Evolutionary conservation across 1,140 invertebrate species (phyloP).

Genomic region (Potamilus streckersoni): DNA sequence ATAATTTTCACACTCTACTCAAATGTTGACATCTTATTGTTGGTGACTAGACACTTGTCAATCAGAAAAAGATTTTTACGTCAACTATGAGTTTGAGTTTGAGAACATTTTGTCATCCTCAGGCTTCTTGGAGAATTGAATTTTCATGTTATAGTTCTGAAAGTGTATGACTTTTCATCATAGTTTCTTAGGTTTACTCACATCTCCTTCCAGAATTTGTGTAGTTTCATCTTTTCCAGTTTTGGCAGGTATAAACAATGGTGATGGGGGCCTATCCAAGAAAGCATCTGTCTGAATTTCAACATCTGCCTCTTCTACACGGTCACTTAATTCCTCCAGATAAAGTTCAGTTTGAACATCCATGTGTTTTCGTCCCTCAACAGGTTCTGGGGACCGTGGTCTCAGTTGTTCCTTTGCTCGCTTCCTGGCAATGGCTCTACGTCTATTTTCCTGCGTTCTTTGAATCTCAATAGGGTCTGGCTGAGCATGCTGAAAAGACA

Average conservation of each 20-base stretch:
- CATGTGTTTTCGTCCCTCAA: slow-evolving; percentile 83
- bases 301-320: slow-evolving; percentile 75
- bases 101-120: background rate
- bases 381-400: slow-evolving; percentile 68
- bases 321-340: slow-evolving; percentile 81
- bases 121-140: background rate
- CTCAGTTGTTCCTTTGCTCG: slow-evolving; percentile 66
- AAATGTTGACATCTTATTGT: background rate
- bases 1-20: too few relatives aligned
- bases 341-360: slow-evolving; percentile 88
- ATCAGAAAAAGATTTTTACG: background rate
- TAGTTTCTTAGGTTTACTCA: slow-evolving; percentile 68
- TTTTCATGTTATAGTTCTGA: background rate
- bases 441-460: slow-evolving; percentile 64
- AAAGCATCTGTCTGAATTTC: slow-evolving; percentile 89
- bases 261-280: slow-evolving; percentile 79
- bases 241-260: slow-evolving; percentile 81
- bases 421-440: slow-evolving; percentile 65
- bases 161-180: background rate
- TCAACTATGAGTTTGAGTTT: background rate
- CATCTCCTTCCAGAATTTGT: slow-evolving; percentile 89
- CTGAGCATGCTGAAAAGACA: slow-evolving; percentile 57
- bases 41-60: background rate
- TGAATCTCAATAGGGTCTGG: slow-evolving; percentile 68
- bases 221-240: slow-evolving; percentile 83